Conservation (phyloP, 2,888 invertebrate species). For the Leucoma salicis region DNA sequence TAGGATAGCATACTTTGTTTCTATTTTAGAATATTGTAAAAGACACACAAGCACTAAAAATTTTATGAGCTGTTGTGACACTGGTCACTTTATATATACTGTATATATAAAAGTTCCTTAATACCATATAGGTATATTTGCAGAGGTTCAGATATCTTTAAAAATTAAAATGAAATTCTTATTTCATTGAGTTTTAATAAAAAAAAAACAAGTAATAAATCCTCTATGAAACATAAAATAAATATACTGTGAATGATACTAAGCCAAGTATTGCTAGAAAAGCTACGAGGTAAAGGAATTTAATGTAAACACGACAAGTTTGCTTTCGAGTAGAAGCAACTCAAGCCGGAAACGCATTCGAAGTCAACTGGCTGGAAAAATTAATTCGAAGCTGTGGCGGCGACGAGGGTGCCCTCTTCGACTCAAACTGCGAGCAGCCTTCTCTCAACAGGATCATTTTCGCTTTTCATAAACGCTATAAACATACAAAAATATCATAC, state of each 20-base stretch:
- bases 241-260: constrained; percentile 59
- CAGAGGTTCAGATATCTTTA: too few relatives aligned
- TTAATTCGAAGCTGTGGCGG: constrained; percentile 68
- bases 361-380: constrained; percentile 79
- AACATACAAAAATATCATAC: constrained; percentile 51
- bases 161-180: too few relatives aligned
- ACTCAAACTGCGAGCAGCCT: constrained; percentile 36
- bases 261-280: constrained; percentile 63
- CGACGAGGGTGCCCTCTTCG: constrained; percentile 44
- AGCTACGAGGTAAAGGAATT: constrained; percentile 72
- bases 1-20: too few relatives aligned
- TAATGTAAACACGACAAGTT: constrained; percentile 78
- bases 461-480: constrained; percentile 53
- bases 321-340: constrained; percentile 75
- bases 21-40: too few relatives aligned
- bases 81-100: too few relatives aligned
- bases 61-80: too few relatives aligned
- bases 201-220: too few relatives aligned
- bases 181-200: too few relatives aligned
- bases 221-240: constrained; percentile 48
- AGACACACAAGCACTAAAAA: too few relatives aligned
- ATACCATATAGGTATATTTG: too few relatives aligned
- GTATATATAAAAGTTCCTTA: too few relatives aligned
- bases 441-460: constrained; percentile 54
- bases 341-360: constrained; percentile 75